Conservation (phyloP, 2,888 invertebrate genomes). For the Ichneumon xanthorius region DNA sequence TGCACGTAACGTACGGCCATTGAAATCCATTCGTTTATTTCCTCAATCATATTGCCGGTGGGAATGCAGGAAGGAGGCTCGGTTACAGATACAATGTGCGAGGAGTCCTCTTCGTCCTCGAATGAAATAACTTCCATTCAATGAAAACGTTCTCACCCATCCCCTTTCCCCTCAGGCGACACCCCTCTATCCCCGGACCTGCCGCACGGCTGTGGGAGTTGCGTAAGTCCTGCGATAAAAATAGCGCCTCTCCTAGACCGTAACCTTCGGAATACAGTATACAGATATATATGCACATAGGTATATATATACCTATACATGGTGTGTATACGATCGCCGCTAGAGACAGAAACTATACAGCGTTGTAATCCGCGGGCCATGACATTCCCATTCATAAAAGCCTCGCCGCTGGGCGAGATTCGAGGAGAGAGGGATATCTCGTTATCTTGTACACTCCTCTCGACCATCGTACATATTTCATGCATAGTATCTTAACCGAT, state of each 20-base stretch:
- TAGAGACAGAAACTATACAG: constrained; percentile 38
- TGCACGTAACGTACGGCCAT: not conserved
- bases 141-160: constrained; percentile 27
- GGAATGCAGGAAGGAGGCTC: constrained; percentile 4
- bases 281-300: constrained; percentile 4
- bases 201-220: constrained; percentile 58
- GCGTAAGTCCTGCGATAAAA: constrained; percentile 65
- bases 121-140: constrained; percentile 50
- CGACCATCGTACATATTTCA: not conserved
- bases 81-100: constrained; percentile 9
- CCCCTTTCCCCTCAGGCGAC: not conserved
- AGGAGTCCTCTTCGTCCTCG: constrained; percentile 26
- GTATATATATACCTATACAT: constrained; percentile 2
- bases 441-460: not conserved
- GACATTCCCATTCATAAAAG: constrained; percentile 62
- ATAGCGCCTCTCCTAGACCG: constrained; percentile 64
- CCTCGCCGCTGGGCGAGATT: constrained; percentile 7
- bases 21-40: constrained; percentile 21
- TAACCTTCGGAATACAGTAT: constrained; percentile 58
- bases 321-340: constrained; percentile 26
- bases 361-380: constrained; percentile 49
- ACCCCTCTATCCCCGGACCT: constrained; percentile 24
- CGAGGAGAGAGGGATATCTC: not conserved
- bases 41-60: not conserved
- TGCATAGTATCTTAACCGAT: not conserved